phyloP scores from a whole-genome alignment of 1,140 invertebrate genomes.

The Platorchestia sp. region DNA sequence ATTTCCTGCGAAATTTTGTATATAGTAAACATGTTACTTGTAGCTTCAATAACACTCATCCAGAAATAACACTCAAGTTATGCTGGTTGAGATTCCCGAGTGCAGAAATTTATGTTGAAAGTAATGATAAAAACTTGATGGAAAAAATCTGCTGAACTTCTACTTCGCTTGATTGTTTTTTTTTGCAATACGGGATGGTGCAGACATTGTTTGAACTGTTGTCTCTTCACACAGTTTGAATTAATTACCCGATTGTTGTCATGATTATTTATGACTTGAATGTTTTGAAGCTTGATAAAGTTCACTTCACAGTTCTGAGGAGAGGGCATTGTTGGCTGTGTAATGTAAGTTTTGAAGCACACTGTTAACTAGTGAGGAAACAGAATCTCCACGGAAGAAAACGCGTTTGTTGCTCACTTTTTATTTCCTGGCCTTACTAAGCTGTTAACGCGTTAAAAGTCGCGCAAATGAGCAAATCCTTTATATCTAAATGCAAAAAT shows the following conservation, averaged over 20 bases:
- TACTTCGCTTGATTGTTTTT: no score
- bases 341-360: neutral
- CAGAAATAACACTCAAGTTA: no score
- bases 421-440: slow-evolving; percentile 3
- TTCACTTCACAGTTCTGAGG: neutral
- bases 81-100: no score
- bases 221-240: no score
- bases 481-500: slow-evolving; percentile 43
- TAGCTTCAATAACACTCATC: no score
- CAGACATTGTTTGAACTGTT: no score
- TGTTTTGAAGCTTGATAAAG: neutral
- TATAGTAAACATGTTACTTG: no score
- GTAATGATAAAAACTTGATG: no score
- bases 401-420: neutral
- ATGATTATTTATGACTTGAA: neutral
- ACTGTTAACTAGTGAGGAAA: neutral
- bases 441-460: slow-evolving; percentile 46
- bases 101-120: no score
- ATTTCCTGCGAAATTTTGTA: neutral
- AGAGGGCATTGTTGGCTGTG: neutral
- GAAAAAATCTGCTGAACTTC: no score
- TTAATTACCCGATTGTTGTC: no score
- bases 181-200: no score
- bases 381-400: neutral
- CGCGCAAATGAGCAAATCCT: slow-evolving; percentile 18